Percentiles rank a stretch among this genome's conserved stretches.
Conservation (phyloP, 2,888 invertebrate species). For the Desoria tigrina region DNA sequence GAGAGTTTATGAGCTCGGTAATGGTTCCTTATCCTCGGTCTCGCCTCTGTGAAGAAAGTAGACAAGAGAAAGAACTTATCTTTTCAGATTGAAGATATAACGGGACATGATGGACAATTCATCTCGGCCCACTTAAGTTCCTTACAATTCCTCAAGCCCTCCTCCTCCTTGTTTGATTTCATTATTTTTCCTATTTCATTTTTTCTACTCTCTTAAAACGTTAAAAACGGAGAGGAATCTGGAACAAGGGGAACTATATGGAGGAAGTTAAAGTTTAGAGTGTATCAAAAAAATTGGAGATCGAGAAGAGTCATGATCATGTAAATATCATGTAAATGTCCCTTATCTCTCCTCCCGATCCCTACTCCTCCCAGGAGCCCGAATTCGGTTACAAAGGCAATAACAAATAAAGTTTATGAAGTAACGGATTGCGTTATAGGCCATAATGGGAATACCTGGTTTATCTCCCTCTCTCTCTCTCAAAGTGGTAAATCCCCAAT, state of each 20-base stretch:
- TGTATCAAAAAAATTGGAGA: neutral
- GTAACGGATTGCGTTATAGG: too few relatives aligned
- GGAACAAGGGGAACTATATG: too few relatives aligned
- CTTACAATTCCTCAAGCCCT: too few relatives aligned
- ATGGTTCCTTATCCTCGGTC: slow-evolving; percentile 87
- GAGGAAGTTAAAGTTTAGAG: too few relatives aligned
- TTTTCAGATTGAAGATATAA: neutral
- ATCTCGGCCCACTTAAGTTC: too few relatives aligned
- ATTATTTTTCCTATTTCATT: too few relatives aligned
- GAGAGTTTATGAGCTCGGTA: slow-evolving; percentile 93
- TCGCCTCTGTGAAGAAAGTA: slow-evolving; percentile 62
- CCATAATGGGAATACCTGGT: too few relatives aligned
- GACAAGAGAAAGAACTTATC: neutral
- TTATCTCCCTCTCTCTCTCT: neutral
- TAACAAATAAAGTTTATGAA: too few relatives aligned
- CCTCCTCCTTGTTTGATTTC: neutral
- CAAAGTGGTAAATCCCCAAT: neutral
- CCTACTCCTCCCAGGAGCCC: too few relatives aligned
- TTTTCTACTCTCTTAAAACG: neutral
- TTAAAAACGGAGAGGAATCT: too few relatives aligned
- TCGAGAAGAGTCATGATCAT: slow-evolving; percentile 12
- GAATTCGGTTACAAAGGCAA: too few relatives aligned
- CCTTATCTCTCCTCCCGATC: slow-evolving; percentile 6
- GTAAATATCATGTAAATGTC: slow-evolving; percentile 32
- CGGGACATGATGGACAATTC: neutral